Conservation (phyloP, 1,140 invertebrate genomes). For the Polyergus mexicanus region DNA sequence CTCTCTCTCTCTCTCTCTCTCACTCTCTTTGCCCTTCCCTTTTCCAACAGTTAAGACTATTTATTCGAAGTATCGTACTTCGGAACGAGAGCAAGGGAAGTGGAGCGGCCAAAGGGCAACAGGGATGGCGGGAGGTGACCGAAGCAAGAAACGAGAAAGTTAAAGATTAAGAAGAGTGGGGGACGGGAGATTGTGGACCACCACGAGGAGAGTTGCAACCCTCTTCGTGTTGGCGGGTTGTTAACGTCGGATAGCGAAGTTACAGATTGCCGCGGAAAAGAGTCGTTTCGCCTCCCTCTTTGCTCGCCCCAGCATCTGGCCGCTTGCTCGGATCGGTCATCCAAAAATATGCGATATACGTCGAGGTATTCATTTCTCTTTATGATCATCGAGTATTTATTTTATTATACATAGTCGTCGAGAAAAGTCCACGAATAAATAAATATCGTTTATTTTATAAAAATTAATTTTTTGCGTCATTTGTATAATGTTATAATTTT, state of each 20-base stretch:
- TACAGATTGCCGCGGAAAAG: slow-evolving; percentile 76
- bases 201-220: slow-evolving; percentile 56
- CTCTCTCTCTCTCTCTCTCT: background rate
- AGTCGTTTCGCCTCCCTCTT: slow-evolving; percentile 52
- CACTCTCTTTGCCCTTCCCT: background rate
- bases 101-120: slow-evolving; percentile 6
- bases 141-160: slow-evolving; percentile 40
- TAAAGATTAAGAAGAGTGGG: slow-evolving; percentile 41
- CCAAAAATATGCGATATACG: slow-evolving; percentile 46
- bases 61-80: slow-evolving; percentile 75
- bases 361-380: slow-evolving; percentile 41
- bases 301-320: slow-evolving; percentile 23
- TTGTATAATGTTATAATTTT: slow-evolving; percentile 22
- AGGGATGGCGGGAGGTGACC: slow-evolving; percentile 26
- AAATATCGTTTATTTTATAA: too few species aligned
- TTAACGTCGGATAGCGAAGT: slow-evolving; percentile 78
- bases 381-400: slow-evolving; percentile 27
- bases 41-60: slow-evolving; percentile 65
- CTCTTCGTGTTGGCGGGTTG: slow-evolving; percentile 72
- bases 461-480: background rate
- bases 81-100: slow-evolving; percentile 62
- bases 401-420: slow-evolving; percentile 5
- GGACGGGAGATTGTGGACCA: slow-evolving; percentile 47
- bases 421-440: background rate
- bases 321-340: slow-evolving; percentile 13